Evolutionary conservation across 2,888 invertebrate genomes (phyloP), one percentile per base, ranked within the genome.

Genomic region (Sphecodes monilicornis): DNA sequence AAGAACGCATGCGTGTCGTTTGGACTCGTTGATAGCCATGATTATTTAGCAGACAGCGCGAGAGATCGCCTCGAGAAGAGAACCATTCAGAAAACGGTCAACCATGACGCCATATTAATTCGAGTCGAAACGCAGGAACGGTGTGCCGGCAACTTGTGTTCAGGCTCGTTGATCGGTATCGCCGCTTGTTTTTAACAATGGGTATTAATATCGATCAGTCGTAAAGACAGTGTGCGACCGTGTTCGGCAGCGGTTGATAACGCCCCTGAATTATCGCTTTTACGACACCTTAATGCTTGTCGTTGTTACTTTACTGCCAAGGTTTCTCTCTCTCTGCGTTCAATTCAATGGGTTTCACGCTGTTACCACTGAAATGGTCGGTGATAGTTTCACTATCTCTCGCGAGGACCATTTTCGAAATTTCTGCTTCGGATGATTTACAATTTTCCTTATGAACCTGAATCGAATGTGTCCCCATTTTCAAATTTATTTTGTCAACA

Each of bases 181-280:
- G 46, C 57, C 22, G 81, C 26, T 76, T 75, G 78, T 81, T 87
- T 86, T 89, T 82, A 87, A 89, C 89, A 89, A 89, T 87, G 66
- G 80, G 83, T 77, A 84, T 87, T 86, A 85, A 87, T 84, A 84
- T 74, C 82, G 84, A 88, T 89, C 85, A 79, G 72, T 76, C 86
- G 85, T 87, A 82, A 84, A 82, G 89, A 89, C 84, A 86, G 83
- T 70, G 76, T 72, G 66, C 85, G 78, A 75, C 81, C 86, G 72
- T 84, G 88, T 82, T 82, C 76, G 77, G 78, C 80, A 76, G 73
- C 77, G 85, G 82, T 89, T 89, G 89, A 89, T 89, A 89, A 88
- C 88, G 69, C 78, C 77, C 74, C 84, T 89, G 89, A 89, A 86
- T 88, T 89, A 89, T 86, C 86, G 82, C 80, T 77, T 86, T 85